Conservation (phyloP, 2,113 vertebrate genomes). For the Xerus inauris region DNA sequence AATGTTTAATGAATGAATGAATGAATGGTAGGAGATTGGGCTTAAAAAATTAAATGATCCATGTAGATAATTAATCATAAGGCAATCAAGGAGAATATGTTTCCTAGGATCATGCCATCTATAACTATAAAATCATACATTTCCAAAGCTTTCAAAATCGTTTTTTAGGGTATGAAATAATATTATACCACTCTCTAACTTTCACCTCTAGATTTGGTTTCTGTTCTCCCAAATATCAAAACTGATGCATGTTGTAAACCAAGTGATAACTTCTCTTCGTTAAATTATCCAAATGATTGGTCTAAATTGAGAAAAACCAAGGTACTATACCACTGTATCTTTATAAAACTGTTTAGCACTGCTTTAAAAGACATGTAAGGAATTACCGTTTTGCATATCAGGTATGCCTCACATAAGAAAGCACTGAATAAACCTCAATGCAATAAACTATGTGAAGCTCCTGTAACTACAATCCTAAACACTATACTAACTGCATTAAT, state of each 20-base stretch:
- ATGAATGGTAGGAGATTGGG: neutral
- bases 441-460: neutral
- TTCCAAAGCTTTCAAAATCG: neutral
- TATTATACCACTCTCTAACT: neutral
- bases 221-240: slow-evolving; percentile 22
- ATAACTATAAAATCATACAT: neutral
- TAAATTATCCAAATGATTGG: neutral
- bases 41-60: neutral
- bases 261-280: neutral
- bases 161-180: slow-evolving; percentile 2
- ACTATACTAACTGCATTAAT: neutral
- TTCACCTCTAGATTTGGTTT: neutral
- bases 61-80: neutral
- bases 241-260: neutral
- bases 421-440: neutral
- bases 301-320: slow-evolving; percentile 26
- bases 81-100: neutral
- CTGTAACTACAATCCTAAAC: slow-evolving; percentile 22
- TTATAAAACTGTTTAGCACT: slow-evolving; percentile 8
- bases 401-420: neutral
- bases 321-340: neutral
- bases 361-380: neutral
- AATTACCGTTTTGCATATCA: neutral
- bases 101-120: neutral
- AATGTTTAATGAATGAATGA: neutral